Evolutionary conservation across 1,140 invertebrate species (phyloP).

Genomic region (Maconellicoccus hirsutus): DNA sequence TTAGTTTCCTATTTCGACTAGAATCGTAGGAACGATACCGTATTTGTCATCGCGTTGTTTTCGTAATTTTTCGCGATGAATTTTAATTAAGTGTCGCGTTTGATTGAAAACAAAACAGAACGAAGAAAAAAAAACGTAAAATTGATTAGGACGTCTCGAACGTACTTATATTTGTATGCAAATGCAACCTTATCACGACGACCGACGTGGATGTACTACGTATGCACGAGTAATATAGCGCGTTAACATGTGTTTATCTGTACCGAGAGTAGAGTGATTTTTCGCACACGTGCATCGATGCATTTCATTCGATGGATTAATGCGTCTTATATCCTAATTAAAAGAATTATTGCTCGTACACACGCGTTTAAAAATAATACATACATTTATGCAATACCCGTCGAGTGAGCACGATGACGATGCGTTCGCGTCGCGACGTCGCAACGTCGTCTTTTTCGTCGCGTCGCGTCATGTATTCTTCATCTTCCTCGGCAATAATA

Average conservation of each 20-base stretch:
- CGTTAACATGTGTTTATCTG: neutral
- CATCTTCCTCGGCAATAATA: neutral
- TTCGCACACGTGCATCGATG: constrained; percentile 6
- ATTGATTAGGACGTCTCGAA: neutral
- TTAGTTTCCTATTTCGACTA: neutral
- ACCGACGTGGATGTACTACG: neutral
- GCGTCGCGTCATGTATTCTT: too few relatives aligned
- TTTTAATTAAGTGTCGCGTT: neutral
- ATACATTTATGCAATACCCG: neutral
- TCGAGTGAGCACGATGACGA: neutral
- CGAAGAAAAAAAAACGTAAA: neutral
- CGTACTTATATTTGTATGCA: neutral
- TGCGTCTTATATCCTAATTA: neutral
- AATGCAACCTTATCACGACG: neutral
- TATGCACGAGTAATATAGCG: too few relatives aligned
- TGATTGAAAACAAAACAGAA: too few relatives aligned
- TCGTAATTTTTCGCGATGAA: neutral
- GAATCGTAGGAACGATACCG: neutral
- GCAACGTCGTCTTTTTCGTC: too few relatives aligned
- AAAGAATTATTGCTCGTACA: neutral
- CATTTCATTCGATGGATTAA: neutral
- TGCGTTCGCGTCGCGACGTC: neutral
- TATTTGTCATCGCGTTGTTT: neutral
- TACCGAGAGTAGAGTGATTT: neutral
- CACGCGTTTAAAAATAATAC: neutral